These are phyloP conservation scores for Entomobrya proxima DNA, from an alignment of 2,888 invertebrate species.

Conservation along the genomic window DNA sequence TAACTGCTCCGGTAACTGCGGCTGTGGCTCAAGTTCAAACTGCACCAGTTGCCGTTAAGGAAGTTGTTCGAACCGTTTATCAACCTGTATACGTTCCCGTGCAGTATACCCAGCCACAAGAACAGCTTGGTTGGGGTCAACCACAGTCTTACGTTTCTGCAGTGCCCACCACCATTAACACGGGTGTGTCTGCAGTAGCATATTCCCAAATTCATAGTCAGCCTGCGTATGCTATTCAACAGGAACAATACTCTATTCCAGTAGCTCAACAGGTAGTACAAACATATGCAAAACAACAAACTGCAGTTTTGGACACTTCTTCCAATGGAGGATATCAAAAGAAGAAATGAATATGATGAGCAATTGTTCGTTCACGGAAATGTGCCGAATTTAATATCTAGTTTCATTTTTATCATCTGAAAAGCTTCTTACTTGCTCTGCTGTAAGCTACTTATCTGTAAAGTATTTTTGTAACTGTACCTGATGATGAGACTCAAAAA, in stretches of 20 bases:
- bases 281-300: not conserved
- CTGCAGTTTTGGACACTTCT: not conserved
- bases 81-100: slow-evolving; percentile 54
- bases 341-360: not conserved
- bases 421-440: not conserved
- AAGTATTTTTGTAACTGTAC: slow-evolving; percentile 29
- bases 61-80: slow-evolving; percentile 53
- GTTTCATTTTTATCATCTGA: not conserved
- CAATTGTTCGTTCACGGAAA: not conserved
- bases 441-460: not conserved
- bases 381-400: slow-evolving; percentile 3
- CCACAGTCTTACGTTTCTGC: slow-evolving; percentile 4
- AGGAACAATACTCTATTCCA: slow-evolving; percentile 17
- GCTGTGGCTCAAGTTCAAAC: not conserved
- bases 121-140: not conserved
- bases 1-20: not conserved
- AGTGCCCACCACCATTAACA: slow-evolving; percentile 38
- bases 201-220: slow-evolving; percentile 27
- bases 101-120: slow-evolving; percentile 14
- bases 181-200: slow-evolving; percentile 48
- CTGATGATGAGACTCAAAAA: not conserved
- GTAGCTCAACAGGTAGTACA: slow-evolving; percentile 12
- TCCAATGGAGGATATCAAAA: slow-evolving; percentile 34
- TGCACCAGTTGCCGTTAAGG: slow-evolving; percentile 22
- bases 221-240: slow-evolving; percentile 44